These are phyloP conservation scores for rabbit (Oryctolagus cuniculus) DNA, from an alignment of 2,113 vertebrate genomes.

Conservation along the genomic window DNA sequence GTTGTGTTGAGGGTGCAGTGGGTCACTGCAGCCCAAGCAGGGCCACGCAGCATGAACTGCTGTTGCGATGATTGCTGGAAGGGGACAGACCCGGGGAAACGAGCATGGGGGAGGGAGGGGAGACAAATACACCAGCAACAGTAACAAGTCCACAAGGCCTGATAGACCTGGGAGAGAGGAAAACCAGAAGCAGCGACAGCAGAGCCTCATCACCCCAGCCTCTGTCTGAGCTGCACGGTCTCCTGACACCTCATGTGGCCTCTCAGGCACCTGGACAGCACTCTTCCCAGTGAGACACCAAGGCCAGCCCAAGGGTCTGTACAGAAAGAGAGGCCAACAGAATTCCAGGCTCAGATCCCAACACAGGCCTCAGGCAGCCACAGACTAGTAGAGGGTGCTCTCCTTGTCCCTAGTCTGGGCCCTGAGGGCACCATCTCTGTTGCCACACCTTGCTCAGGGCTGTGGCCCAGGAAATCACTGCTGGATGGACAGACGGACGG, in stretches of 20 bases:
- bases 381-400: background rate
- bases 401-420: background rate
- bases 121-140: accelerated
- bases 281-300: background rate
- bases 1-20: background rate
- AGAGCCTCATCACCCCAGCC: background rate
- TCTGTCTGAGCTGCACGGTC: accelerated
- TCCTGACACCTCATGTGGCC: background rate
- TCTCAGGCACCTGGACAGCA: background rate
- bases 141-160: background rate
- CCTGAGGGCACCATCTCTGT: background rate
- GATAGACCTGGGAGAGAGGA: background rate
- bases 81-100: background rate
- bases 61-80: background rate
- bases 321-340: background rate
- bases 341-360: accelerated
- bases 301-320: background rate
- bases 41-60: background rate
- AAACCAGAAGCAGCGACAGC: background rate
- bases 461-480: background rate
- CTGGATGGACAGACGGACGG: background rate
- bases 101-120: background rate
- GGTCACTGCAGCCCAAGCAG: background rate
- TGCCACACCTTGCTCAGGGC: background rate
- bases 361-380: background rate